Conservation (phyloP, 2,797 vertebrate species). For the Enteromius treurensis region DNA sequence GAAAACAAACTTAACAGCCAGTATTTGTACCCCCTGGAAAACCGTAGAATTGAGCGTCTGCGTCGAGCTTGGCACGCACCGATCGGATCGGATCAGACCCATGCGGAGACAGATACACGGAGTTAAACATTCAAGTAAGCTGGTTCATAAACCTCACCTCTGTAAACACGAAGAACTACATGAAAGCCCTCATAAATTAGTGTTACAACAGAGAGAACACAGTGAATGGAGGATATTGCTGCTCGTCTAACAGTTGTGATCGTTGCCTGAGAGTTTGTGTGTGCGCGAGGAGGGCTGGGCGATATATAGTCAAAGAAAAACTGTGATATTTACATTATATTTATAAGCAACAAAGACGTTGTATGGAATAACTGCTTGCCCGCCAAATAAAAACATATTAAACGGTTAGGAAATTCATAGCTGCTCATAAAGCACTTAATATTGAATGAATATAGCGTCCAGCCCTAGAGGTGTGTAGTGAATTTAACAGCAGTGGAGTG, state of each 20-base stretch:
- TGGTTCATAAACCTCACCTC: slow-evolving; percentile 23
- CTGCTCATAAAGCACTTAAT: neutral
- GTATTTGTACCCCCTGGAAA: neutral
- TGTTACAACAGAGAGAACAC: slow-evolving; percentile 33
- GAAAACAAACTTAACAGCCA: neutral
- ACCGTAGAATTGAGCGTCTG: neutral
- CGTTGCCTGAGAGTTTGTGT: neutral
- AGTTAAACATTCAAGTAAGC: slow-evolving; percentile 44
- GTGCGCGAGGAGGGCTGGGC: neutral
- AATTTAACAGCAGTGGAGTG: slow-evolving; percentile 17
- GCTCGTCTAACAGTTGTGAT: neutral
- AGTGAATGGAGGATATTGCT: slow-evolving; percentile 13
- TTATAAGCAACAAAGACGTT: neutral
- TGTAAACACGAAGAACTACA: slow-evolving; percentile 42
- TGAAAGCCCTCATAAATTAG: slow-evolving; percentile 27
- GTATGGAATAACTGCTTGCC: neutral
- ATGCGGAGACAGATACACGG: neutral
- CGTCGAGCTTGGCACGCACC: neutral
- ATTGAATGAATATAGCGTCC: neutral
- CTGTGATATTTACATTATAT: neutral
- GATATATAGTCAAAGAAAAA: neutral
- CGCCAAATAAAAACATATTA: neutral
- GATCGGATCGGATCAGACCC: neutral
- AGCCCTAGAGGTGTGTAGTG: slow-evolving; percentile 2
- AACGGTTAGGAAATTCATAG: neutral